Evolutionary conservation across 2,888 invertebrate species (phyloP), one percentile per base, ranked within the genome.

Genomic region (Scotopteryx bipunctaria): DNA sequence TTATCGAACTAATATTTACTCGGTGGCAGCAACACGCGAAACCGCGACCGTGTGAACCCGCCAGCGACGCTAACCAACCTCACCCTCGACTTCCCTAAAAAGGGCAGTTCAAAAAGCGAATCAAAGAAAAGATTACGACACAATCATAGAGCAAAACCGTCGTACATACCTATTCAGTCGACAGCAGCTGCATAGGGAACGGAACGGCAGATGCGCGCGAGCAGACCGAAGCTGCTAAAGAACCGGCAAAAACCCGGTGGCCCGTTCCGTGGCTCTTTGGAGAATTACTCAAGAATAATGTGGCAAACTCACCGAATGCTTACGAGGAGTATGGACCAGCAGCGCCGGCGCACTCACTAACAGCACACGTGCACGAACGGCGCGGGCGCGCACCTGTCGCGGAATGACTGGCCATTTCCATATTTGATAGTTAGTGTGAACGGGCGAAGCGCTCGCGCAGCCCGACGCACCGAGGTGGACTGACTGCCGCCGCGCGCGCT

Each of bases 341-440:
- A 76, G 82, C 82, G 81, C 68, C 69, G 77, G 85, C 82, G 82
- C 86, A 88, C 89, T 84, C 89, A 87, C 89, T 76, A 85, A 87
- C 83, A 84, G 88, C 79, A 91, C 89, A 88, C 87, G 88, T 87
- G 89, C 85, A 88, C 86, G 86, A 81, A 78, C 73, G 83, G 78
- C 78, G 83, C 83, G 79, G 79, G 80, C 80, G 85, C 83, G 81
- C 89, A 90, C 89, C 89, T 89, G 91, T 87, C 87, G 83, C 87
- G 86, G 82, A 84, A 86, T 85, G 88, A 85, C 80, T 83, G 71
- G 81, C 82, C 80, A 83, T 85, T 86, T 83, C 83, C 83, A 87
- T 83, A 83, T 78, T 71, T 73, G 75, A 79, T 76, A 71, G 74
- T 75, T 73, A 77, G 77, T 74, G 74, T 73, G 70, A 71, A 69